Evolutionary conservation across 2,888 invertebrate genomes (phyloP).

Genomic region (Thyatira batis): DNA sequence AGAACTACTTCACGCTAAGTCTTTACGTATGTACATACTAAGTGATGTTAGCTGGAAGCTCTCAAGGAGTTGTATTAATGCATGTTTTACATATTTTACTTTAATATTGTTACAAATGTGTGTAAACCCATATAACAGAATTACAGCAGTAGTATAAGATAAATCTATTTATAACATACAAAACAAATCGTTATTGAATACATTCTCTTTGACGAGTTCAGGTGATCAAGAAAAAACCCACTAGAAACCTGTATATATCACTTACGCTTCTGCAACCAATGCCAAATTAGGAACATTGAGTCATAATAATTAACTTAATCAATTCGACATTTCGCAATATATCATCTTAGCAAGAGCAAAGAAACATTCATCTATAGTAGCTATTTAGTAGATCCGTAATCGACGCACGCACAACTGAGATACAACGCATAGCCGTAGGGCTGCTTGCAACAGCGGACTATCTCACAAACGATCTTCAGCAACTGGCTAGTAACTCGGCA

Average conservation of each 20-base stretch:
- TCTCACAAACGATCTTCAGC: constrained; percentile 55
- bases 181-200: neutral
- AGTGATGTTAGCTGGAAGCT: neutral
- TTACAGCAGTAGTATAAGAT: too few species aligned
- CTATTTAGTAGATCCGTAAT: constrained; percentile 50
- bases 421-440: constrained; percentile 52
- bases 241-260: neutral
- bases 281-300: neutral
- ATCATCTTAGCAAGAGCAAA: constrained; percentile 25
- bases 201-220: neutral
- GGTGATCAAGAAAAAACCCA: neutral
- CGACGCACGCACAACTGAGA: constrained; percentile 42
- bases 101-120: too few species aligned
- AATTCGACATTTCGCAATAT: constrained; percentile 36
- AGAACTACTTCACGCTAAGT: neutral
- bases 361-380: constrained; percentile 22
- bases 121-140: too few species aligned
- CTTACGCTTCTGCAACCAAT: neutral
- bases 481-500: constrained; percentile 20
- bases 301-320: constrained; percentile 26
- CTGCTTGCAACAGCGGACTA: constrained; percentile 54
- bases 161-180: neutral
- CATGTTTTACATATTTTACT: neutral
- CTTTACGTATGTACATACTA: neutral
- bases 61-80: neutral